Conservation (phyloP, 1,140 invertebrate genomes). For the Thaumatotibia leucotreta region DNA sequence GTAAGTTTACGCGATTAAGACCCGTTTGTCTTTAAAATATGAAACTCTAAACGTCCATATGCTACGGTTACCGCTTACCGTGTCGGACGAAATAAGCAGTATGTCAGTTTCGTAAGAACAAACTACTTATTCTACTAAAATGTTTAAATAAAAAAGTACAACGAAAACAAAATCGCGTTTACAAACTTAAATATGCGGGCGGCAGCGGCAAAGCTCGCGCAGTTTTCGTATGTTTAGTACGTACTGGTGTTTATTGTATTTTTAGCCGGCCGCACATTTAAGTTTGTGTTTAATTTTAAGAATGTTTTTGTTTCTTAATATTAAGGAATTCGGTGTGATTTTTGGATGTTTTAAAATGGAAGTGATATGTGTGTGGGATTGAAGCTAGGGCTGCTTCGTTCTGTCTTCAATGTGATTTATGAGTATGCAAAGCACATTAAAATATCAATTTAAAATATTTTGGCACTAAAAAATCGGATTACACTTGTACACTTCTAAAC, state of each 20-base stretch:
- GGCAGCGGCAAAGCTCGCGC: background rate
- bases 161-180: background rate
- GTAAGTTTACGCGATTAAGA: too few relatives aligned
- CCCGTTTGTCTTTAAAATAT: too few relatives aligned
- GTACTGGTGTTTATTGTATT: background rate
- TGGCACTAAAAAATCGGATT: too few relatives aligned
- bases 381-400: background rate
- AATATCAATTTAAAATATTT: too few relatives aligned
- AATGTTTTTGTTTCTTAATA: background rate
- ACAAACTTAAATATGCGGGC: background rate
- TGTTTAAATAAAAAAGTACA: background rate
- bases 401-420: background rate
- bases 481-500: too few relatives aligned
- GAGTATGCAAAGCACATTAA: too few relatives aligned
- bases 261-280: background rate
- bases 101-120: background rate
- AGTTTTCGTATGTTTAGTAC: background rate
- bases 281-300: background rate
- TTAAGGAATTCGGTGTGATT: background rate
- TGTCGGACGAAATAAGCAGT: background rate
- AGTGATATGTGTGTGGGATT: background rate
- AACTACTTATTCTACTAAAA: background rate
- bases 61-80: too few relatives aligned
- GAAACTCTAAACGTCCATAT: too few relatives aligned
- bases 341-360: constrained; percentile 10